These are phyloP conservation scores for Zeugodacus cucurbitae DNA, from an alignment of 1,140 invertebrate species.

Conservation along the genomic window DNA sequence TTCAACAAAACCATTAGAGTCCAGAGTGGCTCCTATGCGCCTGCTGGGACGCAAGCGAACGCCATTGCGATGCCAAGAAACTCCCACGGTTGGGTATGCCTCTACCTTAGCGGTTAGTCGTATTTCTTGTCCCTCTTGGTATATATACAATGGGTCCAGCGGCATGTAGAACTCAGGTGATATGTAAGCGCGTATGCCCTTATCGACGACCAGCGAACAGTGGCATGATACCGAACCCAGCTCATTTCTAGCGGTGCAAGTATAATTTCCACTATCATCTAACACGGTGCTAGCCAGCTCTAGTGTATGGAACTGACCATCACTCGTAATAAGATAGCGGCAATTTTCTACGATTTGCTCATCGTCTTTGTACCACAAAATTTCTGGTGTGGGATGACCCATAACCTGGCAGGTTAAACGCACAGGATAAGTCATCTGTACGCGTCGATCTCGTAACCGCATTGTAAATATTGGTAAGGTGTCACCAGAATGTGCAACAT, in stretches of 20 bases:
- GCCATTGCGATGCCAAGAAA: constrained; percentile 81
- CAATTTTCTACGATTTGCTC: constrained; percentile 69
- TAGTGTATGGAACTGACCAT: constrained; percentile 79
- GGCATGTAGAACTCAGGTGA: constrained; percentile 79
- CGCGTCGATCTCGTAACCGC: constrained; percentile 82
- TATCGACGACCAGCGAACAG: constrained; percentile 85
- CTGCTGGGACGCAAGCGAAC: constrained; percentile 80
- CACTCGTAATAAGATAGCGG: constrained; percentile 54
- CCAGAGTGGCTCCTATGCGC: constrained; percentile 78
- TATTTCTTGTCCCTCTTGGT: constrained; percentile 73
- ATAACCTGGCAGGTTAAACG: constrained; percentile 87
- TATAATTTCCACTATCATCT: constrained; percentile 86
- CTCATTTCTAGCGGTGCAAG: constrained; percentile 82
- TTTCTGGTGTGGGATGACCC: constrained; percentile 78
- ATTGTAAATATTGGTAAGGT: constrained; percentile 87
- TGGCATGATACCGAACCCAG: constrained; percentile 85
- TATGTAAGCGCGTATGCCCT: constrained; percentile 83
- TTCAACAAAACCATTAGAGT: constrained; percentile 82
- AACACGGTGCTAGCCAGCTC: constrained; percentile 82
- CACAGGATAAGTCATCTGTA: constrained; percentile 84
- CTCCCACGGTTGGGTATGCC: constrained; percentile 83
- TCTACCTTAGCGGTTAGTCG: constrained; percentile 78
- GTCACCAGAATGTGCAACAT: constrained; percentile 51
- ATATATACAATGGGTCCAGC: constrained; percentile 73
- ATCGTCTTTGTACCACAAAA: constrained; percentile 85